Percentiles rank a stretch among this genome's conserved stretches.
phyloP scores from a whole-genome alignment of 1,140 invertebrate species.

The Leptopilina clavipes region DNA sequence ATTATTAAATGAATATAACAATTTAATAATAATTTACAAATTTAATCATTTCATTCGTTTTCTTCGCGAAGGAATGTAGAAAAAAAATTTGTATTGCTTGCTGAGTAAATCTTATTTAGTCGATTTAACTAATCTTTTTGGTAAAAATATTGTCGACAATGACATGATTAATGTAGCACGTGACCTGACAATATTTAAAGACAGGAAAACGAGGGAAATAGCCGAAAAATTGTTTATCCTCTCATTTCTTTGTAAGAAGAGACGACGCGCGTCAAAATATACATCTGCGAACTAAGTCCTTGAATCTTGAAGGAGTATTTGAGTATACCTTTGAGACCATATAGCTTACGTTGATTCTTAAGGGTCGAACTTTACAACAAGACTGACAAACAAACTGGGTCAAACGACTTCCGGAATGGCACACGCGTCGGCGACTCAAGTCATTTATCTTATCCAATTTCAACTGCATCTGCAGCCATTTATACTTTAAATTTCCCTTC shows the following conservation, averaged over 20 bases:
- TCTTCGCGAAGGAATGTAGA: too few relatives aligned
- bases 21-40: too few relatives aligned
- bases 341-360: slow-evolving; percentile 52
- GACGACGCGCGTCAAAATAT: slow-evolving; percentile 64
- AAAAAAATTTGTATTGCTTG: not conserved
- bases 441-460: slow-evolving; percentile 15
- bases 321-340: slow-evolving; percentile 51
- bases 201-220: slow-evolving; percentile 12
- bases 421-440: slow-evolving; percentile 47
- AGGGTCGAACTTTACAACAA: slow-evolving; percentile 64
- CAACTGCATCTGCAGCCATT: slow-evolving; percentile 15
- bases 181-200: not conserved
- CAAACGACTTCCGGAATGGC: slow-evolving; percentile 60
- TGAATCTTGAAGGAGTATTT: slow-evolving; percentile 56
- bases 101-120: not conserved
- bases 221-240: slow-evolving; percentile 43
- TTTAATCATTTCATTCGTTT: too few relatives aligned
- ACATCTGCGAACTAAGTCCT: slow-evolving; percentile 64
- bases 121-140: slow-evolving; percentile 35
- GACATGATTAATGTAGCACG: slow-evolving; percentile 18
- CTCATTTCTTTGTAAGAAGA: slow-evolving; percentile 36
- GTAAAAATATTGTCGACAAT: not conserved
- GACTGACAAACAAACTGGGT: slow-evolving; percentile 53
- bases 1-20: too few relatives aligned
- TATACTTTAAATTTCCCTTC: not conserved